Base-by-base conservation (phyloP, 2,113 vertebrate species). In the Lichenostomus cassidix region DNA sequence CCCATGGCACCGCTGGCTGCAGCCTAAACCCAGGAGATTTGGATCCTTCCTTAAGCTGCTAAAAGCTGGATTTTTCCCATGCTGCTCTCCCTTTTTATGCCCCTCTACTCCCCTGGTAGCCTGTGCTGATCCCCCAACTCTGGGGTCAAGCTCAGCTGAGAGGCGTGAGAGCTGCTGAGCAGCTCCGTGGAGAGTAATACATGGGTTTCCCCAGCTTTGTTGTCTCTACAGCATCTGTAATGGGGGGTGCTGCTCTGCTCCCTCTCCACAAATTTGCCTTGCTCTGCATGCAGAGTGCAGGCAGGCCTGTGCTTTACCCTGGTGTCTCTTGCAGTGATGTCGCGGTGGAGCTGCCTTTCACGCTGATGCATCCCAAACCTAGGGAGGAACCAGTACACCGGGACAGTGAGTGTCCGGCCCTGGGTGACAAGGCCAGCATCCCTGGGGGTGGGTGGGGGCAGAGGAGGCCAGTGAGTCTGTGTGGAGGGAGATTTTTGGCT, bases 301-400 rank as follows among this genome's bases (percentile, higher is more conserved):
- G 58, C 31, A 62, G 41, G 29, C 42, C 47, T 0, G 1, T n/a
- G 37, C 46, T 46, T 94, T n/a, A 81, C 18, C 35, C 11, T 3
- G 3, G 7, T 19, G 9, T 91, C 42, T 96, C 50, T 83, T 95
- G 60, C 98, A 99, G 99, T 0, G 99, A 99, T 0, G 99, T 99
- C 29, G 98, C 98, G 0, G 98, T 99, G 16, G 99, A 99, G 83
- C 98, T 99, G 63, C 99, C 99, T 7, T 99, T 99, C 96, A 99
- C 99, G 0, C 91, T 99, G 73, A 99, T 99, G 99, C 99, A 99
- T 85, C 99, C 99, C 13, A 99, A 99, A 92, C 99, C 99, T 9
- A 95, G 97, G 49, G 99, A 99, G 69, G 99, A 99, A 5, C 97
- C 97, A 2, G 63, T 97, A 35, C 98, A 98, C 90, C 97, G 98